Percentiles rank a stretch among this genome's conserved stretches.
Conservation (phyloP, 2,888 invertebrate genomes). For the Vanessa cardui region DNA sequence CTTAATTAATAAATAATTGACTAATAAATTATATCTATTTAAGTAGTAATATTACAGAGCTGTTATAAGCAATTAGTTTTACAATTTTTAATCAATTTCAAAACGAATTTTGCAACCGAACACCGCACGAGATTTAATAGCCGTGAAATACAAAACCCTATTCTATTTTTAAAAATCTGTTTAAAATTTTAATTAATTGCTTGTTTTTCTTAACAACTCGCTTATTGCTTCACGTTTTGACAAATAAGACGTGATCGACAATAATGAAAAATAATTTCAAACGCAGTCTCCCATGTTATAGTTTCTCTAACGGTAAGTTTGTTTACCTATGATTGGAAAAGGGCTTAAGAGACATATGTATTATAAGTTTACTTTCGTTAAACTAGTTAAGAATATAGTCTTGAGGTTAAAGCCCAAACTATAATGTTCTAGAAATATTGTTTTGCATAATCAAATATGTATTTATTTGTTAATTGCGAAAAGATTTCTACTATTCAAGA, state of each 20-base stretch:
- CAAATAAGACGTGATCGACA: slow-evolving; percentile 8
- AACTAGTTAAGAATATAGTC: too few species aligned
- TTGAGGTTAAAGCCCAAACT: too few species aligned
- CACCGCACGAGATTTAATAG: background rate
- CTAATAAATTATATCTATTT: too few species aligned
- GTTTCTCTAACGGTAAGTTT: background rate
- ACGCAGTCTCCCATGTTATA: background rate
- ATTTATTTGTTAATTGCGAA: too few species aligned
- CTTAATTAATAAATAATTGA: too few species aligned
- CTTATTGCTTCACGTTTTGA: background rate
- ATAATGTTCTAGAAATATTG: too few species aligned
- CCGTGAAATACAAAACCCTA: background rate
- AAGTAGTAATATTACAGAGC: too few species aligned
- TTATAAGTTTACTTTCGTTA: too few species aligned
- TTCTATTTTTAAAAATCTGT: background rate
- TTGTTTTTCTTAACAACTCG: background rate
- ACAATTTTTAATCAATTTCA: background rate
- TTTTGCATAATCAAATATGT: too few species aligned
- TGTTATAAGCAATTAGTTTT: too few species aligned
- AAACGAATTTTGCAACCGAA: background rate
- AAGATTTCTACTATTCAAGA: too few species aligned
- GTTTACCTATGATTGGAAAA: background rate
- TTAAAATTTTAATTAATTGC: slow-evolving; percentile 7
- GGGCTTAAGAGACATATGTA: too few species aligned
- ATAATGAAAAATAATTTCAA: background rate